phyloP scores from a whole-genome alignment of 2,113 vertebrate genomes.

The Coptodon rendalli region DNA sequence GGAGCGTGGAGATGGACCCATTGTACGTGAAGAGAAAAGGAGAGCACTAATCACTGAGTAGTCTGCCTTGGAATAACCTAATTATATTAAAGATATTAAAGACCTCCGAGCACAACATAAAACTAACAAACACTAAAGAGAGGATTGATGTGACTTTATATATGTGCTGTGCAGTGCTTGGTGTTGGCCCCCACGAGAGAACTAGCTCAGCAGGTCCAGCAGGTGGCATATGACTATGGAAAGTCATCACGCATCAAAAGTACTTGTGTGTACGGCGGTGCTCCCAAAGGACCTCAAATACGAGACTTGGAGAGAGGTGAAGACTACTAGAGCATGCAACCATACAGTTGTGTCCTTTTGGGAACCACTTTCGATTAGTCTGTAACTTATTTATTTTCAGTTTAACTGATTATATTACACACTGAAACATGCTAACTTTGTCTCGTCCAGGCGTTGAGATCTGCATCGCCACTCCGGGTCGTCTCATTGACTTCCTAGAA shows the following conservation, averaged over 20 bases:
- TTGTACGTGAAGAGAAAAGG: constrained; percentile 76
- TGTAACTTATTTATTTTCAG: not conserved
- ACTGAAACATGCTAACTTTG: not conserved
- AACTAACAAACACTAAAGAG: not conserved
- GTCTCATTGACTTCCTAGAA: constrained; percentile 95
- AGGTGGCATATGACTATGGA: constrained; percentile 93
- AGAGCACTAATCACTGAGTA: not conserved
- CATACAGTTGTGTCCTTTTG: not conserved
- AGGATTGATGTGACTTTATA: not conserved
- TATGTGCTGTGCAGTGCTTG: constrained; percentile 75
- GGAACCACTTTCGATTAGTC: not conserved
- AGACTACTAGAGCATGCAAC: not conserved
- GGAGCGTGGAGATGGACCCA: constrained; percentile 94
- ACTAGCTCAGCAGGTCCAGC: constrained; percentile 95
- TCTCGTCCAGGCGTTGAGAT: constrained; percentile 87
- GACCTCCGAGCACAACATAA: not conserved
- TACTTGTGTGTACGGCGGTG: constrained; percentile 96
- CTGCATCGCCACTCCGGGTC: constrained; percentile 96
- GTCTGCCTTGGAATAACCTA: not conserved
- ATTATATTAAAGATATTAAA: not conserved
- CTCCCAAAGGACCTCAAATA: constrained; percentile 95
- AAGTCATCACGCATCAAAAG: constrained; percentile 94
- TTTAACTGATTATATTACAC: not conserved
- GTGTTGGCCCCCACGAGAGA: constrained; percentile 95
- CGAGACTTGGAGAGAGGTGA: constrained; percentile 95